Evolutionary conservation across 1,140 invertebrate genomes (phyloP), one percentile per base, ranked within the genome.

Genomic region (Nixonia krombeini): DNA sequence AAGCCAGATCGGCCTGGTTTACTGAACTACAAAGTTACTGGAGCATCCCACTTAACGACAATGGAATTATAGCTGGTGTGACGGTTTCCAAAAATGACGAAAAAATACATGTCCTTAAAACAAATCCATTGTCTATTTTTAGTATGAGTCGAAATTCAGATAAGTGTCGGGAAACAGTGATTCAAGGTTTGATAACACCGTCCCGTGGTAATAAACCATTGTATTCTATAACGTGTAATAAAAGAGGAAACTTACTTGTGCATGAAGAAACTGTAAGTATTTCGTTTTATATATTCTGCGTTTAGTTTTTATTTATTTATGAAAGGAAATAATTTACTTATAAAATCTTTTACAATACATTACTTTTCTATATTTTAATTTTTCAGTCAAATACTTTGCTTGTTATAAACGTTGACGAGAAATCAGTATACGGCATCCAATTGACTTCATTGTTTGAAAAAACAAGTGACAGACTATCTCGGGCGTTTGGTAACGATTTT

Each of bases 21-120:
- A 86, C 84, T n/a, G 88, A 90, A 66, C 72, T 88, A 55, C 84
- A 89, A 57, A 83, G 81, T 42, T 87, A 85, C 56, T 90, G 88
- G 87, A 82, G 75, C 1, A 61, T 91, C 10, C 89, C 89, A 0
- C 63, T 89, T 13, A 75, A 79, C 44, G 87, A 90, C 13, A 79
- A 75, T 5, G 84, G 83, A n/a, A 72, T 86, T 10, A 78, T 88
- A 4, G 81, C 84, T 44, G 88, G 86, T 64, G 55, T 89, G 2
- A 72, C 85, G 12, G 83, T 87, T 8, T 82, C 80, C 7, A 83
- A 82, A 75, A 65, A 28, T 2, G 73, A 85, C 38, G 87, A 88
- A 42, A 76, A 76, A 12, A 84, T 89, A 49, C 82, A 87, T 55
- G 79, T 89, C 9, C 78, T 87, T 5, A 81, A 87, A 4, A 78